A percentile compares a stretch with the other conserved stretches of the same genome.
These are phyloP conservation scores for Galagoides demidoff DNA, from an alignment of 2,797 vertebrate genomes.

Conservation along the genomic window DNA sequence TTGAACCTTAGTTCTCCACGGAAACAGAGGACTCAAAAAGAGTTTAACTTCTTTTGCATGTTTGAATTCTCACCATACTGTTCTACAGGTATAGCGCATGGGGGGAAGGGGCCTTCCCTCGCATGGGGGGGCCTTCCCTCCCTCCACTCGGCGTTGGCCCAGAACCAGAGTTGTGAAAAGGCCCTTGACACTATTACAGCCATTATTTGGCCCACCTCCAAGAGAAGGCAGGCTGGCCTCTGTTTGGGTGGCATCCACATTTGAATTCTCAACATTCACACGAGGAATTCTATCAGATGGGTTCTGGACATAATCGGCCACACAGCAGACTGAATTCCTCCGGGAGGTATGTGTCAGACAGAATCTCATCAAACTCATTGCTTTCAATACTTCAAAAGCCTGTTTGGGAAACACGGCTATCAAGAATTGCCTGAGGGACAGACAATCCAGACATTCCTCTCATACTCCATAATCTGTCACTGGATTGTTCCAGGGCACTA, in stretches of 20 bases:
- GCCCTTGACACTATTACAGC: too few relatives aligned
- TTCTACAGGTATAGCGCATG: not conserved
- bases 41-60: not conserved
- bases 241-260: not conserved
- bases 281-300: not conserved
- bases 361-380: constrained; percentile 24
- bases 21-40: not conserved
- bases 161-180: not conserved
- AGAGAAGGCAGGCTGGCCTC: not conserved
- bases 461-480: not conserved
- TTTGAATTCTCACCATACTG: not conserved
- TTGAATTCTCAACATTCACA: not conserved
- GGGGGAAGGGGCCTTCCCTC: not conserved
- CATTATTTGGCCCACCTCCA: not conserved
- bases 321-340: not conserved
- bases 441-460: not conserved
- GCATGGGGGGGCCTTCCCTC: not conserved
- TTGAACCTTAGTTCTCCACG: not conserved
- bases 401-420: not conserved
- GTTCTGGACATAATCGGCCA: not conserved
- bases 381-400: constrained; percentile 1
- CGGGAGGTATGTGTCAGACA: constrained; percentile 11
- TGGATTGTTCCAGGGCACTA: not conserved
- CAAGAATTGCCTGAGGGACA: not conserved
- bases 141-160: not conserved